Percentiles rank a stretch among this genome's conserved stretches.
phyloP scores from a whole-genome alignment of 2,888 invertebrate species.

The Dryomyza anilis region DNA sequence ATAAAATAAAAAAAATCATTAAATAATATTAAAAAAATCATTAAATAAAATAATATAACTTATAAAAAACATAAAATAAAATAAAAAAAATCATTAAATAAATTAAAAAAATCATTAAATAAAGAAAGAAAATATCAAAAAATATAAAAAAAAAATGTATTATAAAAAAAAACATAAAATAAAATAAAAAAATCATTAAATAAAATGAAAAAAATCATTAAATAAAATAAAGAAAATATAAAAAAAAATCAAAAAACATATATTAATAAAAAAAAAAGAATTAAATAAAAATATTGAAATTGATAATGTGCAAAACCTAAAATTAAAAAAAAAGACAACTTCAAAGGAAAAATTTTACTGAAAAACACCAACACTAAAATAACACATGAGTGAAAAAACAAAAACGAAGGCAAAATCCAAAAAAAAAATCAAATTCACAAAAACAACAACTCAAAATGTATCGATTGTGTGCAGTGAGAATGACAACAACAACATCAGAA shows the following conservation, averaged over 20 bases:
- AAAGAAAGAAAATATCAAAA: background rate
- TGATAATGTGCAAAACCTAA: no score
- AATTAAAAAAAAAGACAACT: no score
- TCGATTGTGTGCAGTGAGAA: no score
- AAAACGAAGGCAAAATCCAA: no score
- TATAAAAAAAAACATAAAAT: background rate
- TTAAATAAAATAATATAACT: background rate
- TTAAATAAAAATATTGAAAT: no score
- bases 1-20: background rate
- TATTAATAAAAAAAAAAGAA: background rate
- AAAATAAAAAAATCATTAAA: background rate
- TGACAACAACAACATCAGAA: no score
- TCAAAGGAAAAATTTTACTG: no score
- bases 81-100: background rate
- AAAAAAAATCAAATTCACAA: no score
- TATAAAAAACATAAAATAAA: background rate
- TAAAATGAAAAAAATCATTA: background rate
- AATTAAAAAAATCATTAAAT: background rate
- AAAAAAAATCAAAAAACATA: background rate
- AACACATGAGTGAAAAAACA: no score
- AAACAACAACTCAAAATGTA: no score
- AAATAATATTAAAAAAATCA: slow-evolving; percentile 1
- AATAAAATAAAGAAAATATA: background rate
- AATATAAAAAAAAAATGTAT: background rate
- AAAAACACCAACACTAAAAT: no score